Evolutionary conservation across 2,888 invertebrate species (phyloP).

Genomic region (Agonopterix subpropinquella): DNA sequence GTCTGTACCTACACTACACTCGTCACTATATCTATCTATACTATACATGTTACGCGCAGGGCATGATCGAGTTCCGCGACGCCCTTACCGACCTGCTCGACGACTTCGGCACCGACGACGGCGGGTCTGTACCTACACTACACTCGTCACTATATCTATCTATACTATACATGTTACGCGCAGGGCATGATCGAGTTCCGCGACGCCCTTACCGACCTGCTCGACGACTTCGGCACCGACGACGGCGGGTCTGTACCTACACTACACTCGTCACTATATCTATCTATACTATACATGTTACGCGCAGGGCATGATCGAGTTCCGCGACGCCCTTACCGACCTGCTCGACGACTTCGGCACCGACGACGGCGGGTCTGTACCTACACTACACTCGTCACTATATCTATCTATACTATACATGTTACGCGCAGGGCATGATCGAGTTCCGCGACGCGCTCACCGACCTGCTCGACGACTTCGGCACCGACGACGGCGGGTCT

Average conservation of each 20-base stretch:
- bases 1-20: conserved; percentile 46
- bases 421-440: conserved; percentile 97
- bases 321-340: conserved; percentile 98
- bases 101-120: conserved; percentile 95
- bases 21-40: no score
- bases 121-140: conserved; percentile 80
- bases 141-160: no score
- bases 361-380: conserved; percentile 87
- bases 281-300: no score
- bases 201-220: conserved; percentile 96
- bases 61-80: conserved; percentile 99
- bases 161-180: no score
- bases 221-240: conserved; percentile 95
- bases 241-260: conserved; percentile 85
- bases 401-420: no score
- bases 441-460: conserved; percentile 98
- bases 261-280: no score
- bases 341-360: conserved; percentile 95
- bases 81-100: conserved; percentile 97
- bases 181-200: conserved; percentile 99
- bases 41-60: conserved; percentile 88
- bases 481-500: conserved; percentile 85
- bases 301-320: conserved; percentile 99
- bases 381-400: no score
- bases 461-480: conserved; percentile 96